A percentile compares a stretch with the other conserved stretches of the same genome.
These are phyloP conservation scores for Gymnogyps californianus DNA, from an alignment of 2,113 vertebrate species.

Conservation along the genomic window DNA sequence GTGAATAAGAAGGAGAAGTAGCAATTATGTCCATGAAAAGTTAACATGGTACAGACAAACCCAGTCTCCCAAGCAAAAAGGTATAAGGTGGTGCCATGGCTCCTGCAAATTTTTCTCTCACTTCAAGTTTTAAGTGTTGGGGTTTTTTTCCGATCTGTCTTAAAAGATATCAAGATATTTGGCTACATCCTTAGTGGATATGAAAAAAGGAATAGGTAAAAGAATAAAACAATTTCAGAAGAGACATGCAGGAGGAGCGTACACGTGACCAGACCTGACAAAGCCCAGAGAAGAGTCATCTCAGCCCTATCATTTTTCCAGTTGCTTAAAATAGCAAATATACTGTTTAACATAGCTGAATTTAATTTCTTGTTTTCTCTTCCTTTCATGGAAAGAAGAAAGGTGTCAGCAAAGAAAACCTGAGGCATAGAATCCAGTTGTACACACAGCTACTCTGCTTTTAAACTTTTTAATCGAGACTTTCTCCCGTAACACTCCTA, in stretches of 20 bases:
- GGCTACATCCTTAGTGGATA: not conserved
- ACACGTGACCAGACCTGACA: accelerated
- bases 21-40: not conserved
- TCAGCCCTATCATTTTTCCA: not conserved
- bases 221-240: not conserved
- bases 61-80: not conserved
- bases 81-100: not conserved
- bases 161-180: not conserved
- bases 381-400: not conserved
- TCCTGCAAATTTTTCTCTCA: not conserved
- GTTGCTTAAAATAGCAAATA: not conserved
- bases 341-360: not conserved
- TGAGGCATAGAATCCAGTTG: not conserved
- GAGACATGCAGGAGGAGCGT: not conserved
- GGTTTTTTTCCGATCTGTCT: not conserved
- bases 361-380: not conserved
- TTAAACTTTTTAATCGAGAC: not conserved
- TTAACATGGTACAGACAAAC: not conserved
- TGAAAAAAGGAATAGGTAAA: not conserved
- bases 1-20: not conserved
- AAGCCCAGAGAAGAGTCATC: not conserved
- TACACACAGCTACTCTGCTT: not conserved
- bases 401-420: not conserved
- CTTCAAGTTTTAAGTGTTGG: not conserved
- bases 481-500: not conserved